phyloP scores from a whole-genome alignment of 2,797 vertebrate genomes.

The Argya squamiceps region DNA sequence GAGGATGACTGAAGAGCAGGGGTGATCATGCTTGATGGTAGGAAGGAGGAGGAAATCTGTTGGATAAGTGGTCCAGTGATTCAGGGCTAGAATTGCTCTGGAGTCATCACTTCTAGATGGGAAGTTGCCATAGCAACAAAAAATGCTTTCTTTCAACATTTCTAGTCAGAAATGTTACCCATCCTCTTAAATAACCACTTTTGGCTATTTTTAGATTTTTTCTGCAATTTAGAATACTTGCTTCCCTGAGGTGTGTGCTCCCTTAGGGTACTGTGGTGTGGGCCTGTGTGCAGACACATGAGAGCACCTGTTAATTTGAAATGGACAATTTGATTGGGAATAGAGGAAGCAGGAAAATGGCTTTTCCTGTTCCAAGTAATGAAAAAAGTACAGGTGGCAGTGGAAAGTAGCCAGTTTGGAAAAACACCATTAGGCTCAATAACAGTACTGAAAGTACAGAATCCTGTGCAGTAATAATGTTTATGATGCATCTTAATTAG shows the following conservation, averaged over 20 bases:
- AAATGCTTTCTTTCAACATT: background rate
- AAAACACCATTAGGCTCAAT: background rate
- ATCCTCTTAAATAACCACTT: background rate
- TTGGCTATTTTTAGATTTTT: background rate
- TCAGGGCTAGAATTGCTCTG: background rate
- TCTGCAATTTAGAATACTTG: background rate
- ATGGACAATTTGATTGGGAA: background rate
- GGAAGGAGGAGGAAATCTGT: background rate
- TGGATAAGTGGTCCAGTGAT: background rate
- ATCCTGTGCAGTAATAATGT: background rate
- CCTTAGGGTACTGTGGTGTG: background rate
- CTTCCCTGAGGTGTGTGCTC: background rate
- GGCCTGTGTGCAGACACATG: background rate
- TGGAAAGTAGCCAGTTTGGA: background rate
- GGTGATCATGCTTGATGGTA: background rate
- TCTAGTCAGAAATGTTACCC: background rate
- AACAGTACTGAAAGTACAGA: background rate
- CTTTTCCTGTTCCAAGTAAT: constrained; percentile 25
- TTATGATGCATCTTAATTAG: background rate
- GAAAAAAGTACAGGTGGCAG: background rate
- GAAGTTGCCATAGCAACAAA: constrained; percentile 27
- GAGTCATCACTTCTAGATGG: background rate
- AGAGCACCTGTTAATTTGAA: background rate
- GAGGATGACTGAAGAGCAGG: background rate
- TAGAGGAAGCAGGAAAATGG: background rate